These are phyloP conservation scores for Coptodon rendalli DNA, from an alignment of 2,113 vertebrate species.

Conservation along the genomic window DNA sequence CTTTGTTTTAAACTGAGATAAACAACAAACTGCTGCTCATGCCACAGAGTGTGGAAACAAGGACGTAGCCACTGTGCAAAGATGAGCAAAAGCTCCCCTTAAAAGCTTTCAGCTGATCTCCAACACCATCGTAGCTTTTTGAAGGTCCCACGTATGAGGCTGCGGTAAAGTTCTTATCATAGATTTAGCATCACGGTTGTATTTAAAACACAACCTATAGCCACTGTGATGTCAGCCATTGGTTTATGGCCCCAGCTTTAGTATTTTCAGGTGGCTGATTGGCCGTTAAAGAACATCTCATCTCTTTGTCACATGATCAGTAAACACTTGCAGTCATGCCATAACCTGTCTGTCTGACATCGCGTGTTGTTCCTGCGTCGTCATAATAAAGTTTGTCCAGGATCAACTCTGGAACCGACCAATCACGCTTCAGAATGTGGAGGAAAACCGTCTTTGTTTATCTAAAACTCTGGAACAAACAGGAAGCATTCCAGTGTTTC, in stretches of 20 bases:
- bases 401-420: neutral
- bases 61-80: neutral
- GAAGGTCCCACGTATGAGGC: neutral
- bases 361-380: neutral
- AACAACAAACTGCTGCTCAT: neutral
- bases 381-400: neutral
- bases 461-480: neutral
- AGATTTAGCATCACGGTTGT: neutral
- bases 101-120: neutral
- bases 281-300: neutral
- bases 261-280: neutral
- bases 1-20: neutral
- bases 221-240: neutral
- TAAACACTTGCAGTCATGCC: neutral
- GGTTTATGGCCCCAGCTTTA: neutral
- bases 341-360: neutral
- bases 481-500: neutral
- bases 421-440: neutral
- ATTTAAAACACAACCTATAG: accelerated
- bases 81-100: neutral
- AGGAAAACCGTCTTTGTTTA: neutral
- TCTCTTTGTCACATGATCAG: neutral
- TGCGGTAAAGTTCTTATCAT: neutral
- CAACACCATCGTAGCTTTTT: neutral
- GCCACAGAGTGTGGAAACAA: neutral